Base-by-base conservation (phyloP, 2,797 vertebrate species). In the Enteromius radiatus region DNA sequence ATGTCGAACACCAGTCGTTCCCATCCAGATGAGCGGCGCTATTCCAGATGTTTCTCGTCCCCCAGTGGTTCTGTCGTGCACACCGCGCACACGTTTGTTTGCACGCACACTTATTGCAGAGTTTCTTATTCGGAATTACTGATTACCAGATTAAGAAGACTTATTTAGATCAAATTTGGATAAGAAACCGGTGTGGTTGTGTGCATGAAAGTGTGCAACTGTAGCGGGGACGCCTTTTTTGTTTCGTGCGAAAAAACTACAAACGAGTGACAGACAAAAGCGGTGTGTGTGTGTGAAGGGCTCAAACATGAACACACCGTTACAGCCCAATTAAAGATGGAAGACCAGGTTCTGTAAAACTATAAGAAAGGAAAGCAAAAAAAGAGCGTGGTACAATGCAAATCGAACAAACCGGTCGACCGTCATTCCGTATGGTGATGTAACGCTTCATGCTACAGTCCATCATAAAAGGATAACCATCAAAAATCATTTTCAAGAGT, bases 401-500 rank as follows among this genome's bases (percentile, higher is more conserved):
- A 89, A 81, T 64, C 73, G 41, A 82, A 77, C 83, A 80, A 92
- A 90, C 90, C 89, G 89, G 84, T 91, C 89, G 87, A 90, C 85
- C 87, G 80, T 91, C 89, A 88, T 89, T 92, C 86, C 88, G 87
- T 80, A 92, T 56, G 90, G 89, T 90, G 88, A 92, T 91, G 90
- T 89, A 91, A 94, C 86, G 88, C 17, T 84, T 91, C 94, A 95
- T 93, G 93, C 93, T 94, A 93, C 92, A 84, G 86, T 92, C 91
- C 88, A 88, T 77, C 81, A 45, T 90, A 88, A 92, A 92, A 94
- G 88, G 90, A 89, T 92, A 91, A 94, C 85, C 89, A 90, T 90
- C 86, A 90, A 92, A 92, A 83, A 87, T 76, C 68, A 64, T 87
- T 70, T 86, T 83, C 81, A 86, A 87, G 86, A 89, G 77, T 91